Conservation (phyloP, 1,140 invertebrate genomes). For the Calliphora vicina region DNA sequence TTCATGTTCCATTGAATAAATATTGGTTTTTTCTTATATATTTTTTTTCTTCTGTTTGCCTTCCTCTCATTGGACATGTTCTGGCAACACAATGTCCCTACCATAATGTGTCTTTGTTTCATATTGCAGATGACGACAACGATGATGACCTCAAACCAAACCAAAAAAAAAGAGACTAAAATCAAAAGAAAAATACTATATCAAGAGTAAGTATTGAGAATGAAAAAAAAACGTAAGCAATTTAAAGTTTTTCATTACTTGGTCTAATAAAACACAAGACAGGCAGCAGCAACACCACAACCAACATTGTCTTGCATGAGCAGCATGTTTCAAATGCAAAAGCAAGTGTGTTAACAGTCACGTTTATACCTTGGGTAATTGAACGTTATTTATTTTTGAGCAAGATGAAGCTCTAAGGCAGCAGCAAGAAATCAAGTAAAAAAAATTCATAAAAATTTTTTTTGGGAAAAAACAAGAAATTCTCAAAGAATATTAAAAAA, state of each 20-base stretch:
- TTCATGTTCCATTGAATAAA: neutral
- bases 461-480: neutral
- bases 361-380: slow-evolving; percentile 28
- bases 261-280: slow-evolving; percentile 16
- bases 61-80: neutral
- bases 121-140: neutral
- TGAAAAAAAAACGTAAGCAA: slow-evolving; percentile 16
- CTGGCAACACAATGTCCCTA: neutral
- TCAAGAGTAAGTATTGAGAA: neutral
- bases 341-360: slow-evolving; percentile 6
- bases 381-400: slow-evolving; percentile 16
- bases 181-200: neutral
- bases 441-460: neutral
- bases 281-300: neutral
- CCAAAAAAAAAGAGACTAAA: neutral
- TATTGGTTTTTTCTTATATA: neutral
- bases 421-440: neutral
- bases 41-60: too few relatives aligned
- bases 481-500: neutral
- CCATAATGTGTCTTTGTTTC: neutral
- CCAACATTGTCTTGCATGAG: too few relatives aligned
- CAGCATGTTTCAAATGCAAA: too few relatives aligned
- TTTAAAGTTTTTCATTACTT: slow-evolving; percentile 13
- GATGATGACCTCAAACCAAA: slow-evolving; percentile 6
- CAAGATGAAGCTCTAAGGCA: neutral